Conservation (phyloP, 2,797 vertebrate species). For the Numenius phaeopus region DNA sequence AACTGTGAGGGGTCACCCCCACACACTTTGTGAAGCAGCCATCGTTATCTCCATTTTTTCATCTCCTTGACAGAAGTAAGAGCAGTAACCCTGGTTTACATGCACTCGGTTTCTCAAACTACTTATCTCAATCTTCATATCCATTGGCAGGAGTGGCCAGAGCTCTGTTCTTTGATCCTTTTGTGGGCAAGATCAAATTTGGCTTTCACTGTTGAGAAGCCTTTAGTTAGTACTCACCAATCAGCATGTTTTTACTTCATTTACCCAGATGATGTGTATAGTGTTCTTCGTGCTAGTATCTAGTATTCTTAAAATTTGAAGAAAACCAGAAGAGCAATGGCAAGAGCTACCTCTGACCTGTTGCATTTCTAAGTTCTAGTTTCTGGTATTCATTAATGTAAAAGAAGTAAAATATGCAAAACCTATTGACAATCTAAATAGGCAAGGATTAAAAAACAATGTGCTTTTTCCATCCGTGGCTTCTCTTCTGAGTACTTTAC, state of each 20-base stretch:
- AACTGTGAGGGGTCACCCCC: not conserved
- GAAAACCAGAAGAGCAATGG: not conserved
- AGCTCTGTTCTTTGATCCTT: not conserved
- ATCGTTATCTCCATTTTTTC: not conserved
- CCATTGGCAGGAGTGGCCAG: not conserved
- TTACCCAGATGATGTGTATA: not conserved
- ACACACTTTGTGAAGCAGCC: not conserved
- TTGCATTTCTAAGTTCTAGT: not conserved
- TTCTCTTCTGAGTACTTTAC: not conserved
- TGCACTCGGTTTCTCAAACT: not conserved
- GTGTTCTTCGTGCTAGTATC: not conserved
- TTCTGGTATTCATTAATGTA: not conserved
- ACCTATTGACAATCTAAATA: not conserved
- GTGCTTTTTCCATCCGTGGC: not conserved
- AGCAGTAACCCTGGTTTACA: not conserved
- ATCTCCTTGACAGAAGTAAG: not conserved
- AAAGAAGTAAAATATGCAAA: not conserved
- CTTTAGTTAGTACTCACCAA: not conserved
- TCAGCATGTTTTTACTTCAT: not conserved
- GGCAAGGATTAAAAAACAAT: not conserved
- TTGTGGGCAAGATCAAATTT: not conserved
- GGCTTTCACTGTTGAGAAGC: not conserved
- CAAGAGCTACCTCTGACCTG: not conserved
- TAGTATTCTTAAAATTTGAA: not conserved
- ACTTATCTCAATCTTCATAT: not conserved